These are phyloP conservation scores for Anarrhichthys ocellatus DNA, from an alignment of 2,113 vertebrate genomes.

Conservation along the genomic window DNA sequence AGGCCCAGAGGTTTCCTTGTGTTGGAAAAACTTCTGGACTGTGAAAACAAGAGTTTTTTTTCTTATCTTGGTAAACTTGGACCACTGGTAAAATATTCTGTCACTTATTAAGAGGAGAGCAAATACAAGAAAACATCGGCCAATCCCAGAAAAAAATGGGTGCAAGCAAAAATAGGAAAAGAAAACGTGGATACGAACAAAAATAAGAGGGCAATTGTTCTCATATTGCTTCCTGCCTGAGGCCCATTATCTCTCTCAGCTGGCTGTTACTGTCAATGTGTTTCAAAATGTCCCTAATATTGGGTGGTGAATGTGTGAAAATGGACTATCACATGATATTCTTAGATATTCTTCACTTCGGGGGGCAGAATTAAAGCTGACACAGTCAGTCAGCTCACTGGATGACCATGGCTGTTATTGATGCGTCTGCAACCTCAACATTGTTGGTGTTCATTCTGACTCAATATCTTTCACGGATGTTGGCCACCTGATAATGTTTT, in stretches of 20 bases:
- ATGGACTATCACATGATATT: not conserved
- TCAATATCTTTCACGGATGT: not conserved
- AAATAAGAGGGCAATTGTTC: not conserved
- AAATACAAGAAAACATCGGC: not conserved
- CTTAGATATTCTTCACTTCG: not conserved
- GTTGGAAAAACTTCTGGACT: not conserved
- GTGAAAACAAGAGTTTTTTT: not conserved
- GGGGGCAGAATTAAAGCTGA: not conserved
- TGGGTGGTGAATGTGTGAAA: not conserved
- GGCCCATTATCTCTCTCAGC: too few relatives aligned
- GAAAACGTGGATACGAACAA: not conserved
- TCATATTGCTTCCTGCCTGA: not conserved
- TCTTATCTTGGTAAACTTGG: not conserved
- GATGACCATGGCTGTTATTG: not conserved
- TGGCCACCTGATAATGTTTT: not conserved
- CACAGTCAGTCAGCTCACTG: not conserved
- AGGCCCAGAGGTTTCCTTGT: not conserved
- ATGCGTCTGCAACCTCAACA: not conserved
- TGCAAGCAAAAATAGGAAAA: too few relatives aligned
- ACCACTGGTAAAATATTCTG: not conserved
- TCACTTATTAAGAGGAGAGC: not conserved
- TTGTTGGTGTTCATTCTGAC: not conserved
- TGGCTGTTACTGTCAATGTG: too few relatives aligned
- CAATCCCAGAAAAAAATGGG: not conserved
- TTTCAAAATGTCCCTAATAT: too few relatives aligned